A percentile compares a stretch with the other conserved stretches of the same genome.
phyloP scores from a whole-genome alignment of 1,140 invertebrate genomes.

The Scaptodrosophila lebanonensis region DNA sequence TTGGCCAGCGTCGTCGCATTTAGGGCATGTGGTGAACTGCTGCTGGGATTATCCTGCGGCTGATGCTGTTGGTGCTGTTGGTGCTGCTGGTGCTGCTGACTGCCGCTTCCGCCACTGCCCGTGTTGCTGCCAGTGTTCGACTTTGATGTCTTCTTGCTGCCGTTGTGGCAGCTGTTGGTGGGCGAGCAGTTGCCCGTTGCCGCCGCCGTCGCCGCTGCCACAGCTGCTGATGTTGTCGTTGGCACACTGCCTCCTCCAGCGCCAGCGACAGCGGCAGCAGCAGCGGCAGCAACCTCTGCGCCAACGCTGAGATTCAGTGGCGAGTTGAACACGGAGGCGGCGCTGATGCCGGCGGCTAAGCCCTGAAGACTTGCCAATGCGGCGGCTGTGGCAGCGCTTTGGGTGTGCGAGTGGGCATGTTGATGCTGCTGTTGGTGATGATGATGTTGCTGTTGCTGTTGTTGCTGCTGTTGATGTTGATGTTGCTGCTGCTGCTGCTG shows the following conservation, averaged over 20 bases:
- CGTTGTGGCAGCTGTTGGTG: slow-evolving; percentile 20
- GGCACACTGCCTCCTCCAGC: background rate
- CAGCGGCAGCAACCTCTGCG: slow-evolving; percentile 42
- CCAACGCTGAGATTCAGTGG: slow-evolving; percentile 89
- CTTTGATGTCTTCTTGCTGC: slow-evolving; percentile 55
- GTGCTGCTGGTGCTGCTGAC: slow-evolving; percentile 17
- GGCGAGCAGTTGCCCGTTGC: slow-evolving; percentile 23
- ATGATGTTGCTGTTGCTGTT: slow-evolving; percentile 76
- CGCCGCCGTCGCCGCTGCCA: slow-evolving; percentile 3
- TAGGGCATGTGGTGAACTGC: slow-evolving; percentile 53
- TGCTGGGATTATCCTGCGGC: slow-evolving; percentile 61
- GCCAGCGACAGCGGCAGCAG: slow-evolving; percentile 12
- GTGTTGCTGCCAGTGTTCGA: slow-evolving; percentile 17
- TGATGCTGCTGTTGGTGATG: slow-evolving; percentile 61
- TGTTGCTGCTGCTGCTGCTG: slow-evolving; percentile 53
- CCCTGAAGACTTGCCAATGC: slow-evolving; percentile 84
- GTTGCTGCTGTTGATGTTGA: slow-evolving; percentile 43
- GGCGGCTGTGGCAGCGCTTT: slow-evolving; percentile 74
- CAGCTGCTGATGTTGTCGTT: slow-evolving; percentile 62
- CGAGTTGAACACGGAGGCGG: slow-evolving; percentile 85
- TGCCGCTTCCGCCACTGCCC: slow-evolving; percentile 4
- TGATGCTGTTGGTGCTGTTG: slow-evolving; percentile 33
- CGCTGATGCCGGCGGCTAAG: slow-evolving; percentile 82
- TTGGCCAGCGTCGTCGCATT: slow-evolving; percentile 64
- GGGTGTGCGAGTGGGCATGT: slow-evolving; percentile 1